Percentiles rank a stretch among this genome's conserved stretches.
Conservation (phyloP, 2,888 invertebrate species). For the Hypselothyrea guttata region DNA sequence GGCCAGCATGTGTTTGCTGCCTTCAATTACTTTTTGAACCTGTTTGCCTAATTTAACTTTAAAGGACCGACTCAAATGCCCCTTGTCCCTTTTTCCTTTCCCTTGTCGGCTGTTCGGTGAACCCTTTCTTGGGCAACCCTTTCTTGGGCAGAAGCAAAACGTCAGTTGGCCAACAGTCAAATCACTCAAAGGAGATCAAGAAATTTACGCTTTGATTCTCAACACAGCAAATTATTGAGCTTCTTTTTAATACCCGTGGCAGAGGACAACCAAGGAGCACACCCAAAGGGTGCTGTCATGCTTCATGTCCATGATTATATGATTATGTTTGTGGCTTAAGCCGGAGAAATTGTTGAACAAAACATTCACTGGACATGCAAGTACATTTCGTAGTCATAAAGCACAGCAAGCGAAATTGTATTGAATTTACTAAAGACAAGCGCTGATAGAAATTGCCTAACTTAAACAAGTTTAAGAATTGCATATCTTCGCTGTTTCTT, state of each 20-base stretch:
- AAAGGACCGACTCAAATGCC: neutral
- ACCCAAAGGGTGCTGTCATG: neutral
- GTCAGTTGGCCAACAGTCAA: constrained; percentile 32
- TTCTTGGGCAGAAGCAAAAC: neutral
- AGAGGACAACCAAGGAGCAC: neutral
- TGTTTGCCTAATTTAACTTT: constrained; percentile 23
- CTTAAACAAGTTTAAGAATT: too few relatives aligned
- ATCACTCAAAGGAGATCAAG: constrained; percentile 59
- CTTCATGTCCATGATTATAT: too few relatives aligned
- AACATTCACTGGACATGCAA: too few relatives aligned
- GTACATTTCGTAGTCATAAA: too few relatives aligned
- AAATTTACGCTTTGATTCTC: constrained; percentile 49
- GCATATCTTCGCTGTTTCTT: too few relatives aligned
- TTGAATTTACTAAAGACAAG: too few relatives aligned
- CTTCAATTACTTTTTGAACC: constrained; percentile 25
- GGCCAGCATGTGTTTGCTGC: constrained; percentile 12
- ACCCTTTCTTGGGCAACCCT: neutral
- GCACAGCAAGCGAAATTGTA: too few relatives aligned
- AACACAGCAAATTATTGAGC: constrained; percentile 44
- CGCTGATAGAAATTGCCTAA: too few relatives aligned
- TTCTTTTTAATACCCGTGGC: constrained; percentile 6
- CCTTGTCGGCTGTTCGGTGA: neutral
- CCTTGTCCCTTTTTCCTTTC: too few relatives aligned
- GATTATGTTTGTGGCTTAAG: too few relatives aligned
- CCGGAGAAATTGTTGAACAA: too few relatives aligned